Base-by-base conservation (phyloP, 1,140 invertebrate species). In the Anoplolepis gracilipes region DNA sequence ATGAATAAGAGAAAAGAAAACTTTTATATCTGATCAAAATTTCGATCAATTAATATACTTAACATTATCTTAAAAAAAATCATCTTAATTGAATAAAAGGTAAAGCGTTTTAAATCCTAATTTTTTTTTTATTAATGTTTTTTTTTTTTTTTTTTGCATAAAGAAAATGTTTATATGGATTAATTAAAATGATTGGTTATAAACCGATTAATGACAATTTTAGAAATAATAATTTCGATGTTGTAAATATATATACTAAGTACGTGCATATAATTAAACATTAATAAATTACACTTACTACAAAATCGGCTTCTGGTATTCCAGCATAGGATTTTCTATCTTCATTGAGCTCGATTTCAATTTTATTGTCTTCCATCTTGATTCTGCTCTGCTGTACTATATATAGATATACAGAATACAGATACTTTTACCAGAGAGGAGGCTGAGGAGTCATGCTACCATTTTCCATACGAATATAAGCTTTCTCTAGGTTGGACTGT, bases 271-370 rank as follows among this genome's bases (percentile, higher is more conserved):
- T 30, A 53, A 70, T 36, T 39, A 53, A 59, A 33, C 8, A 11
- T 28, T 19, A 55, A n/a, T 25, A 64, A 79, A 42, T 59, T 30
- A 28, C 53, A 91, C 82, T 92, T 91, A 98, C 97, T 82, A 98
- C 96, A 96, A 98, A 98, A 89, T 96, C 95, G 39, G 97, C 97
- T 94, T 97, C 97, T 64, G 97, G 97, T 90, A 98, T 98, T 70
- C 97, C 97, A 55, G 97, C 97, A 92, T 97, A 97, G 4, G 97
- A 97, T 94, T 97, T 97, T 92, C 96, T 96, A 89, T 97, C 96
- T 90, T 94, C 93, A 73, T 93, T 93, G 75, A 94, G 90, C 90
- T 95, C 94, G 39, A 93, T 77, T 62, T 93, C 91, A 46, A 86
- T 86, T 90, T 93, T 91, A 87, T 91, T 92, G 78, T 91, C 91